Base-by-base conservation (phyloP, 2,888 invertebrate genomes). In the Diogma glabrata region DNA sequence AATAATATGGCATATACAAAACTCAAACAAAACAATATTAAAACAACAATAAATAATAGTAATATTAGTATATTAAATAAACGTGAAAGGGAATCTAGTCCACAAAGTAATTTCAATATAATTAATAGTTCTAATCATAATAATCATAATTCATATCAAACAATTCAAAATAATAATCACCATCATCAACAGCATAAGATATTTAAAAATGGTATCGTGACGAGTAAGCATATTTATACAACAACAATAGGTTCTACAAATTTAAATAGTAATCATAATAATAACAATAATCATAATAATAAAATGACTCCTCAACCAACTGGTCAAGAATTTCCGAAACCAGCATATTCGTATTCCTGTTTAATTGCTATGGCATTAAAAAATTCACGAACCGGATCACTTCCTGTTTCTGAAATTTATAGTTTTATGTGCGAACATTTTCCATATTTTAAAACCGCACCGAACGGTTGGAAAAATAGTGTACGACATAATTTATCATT, bases 371-470 rank as follows among this genome's bases (percentile, higher is more conserved):
- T 97, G 88, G 95, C 97, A 4, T 73, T 97, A 56, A 96, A 96
- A 71, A 97, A 97, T 69, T 94, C 95, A 55, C 79, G 85, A 60
- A 87, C 87, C 51, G 96, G 96, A 51, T 90, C 92, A 61, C 72
- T 97, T 61, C 96, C 96, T 4, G 97, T 97, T 28, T 94, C 94
- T 10, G 97, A 97, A 74, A 97, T 97, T 60, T 97, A 97, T 71
- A 93, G 90, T 67, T 97, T 97, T 66, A 95, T 97, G 88, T 96
- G 93, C 68, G 90, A 93, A 70, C 94, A 97, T 69, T 97, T 97
- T 67, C 97, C 97, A 0, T 97, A 95, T 69, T 97, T 97, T 69
- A 94, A 94, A 73, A 95, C 93, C 2, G 97, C 97, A 9, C 96
- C 95, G 19, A 91, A 87, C 65, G 96, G 96, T 14, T 97, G 97